A percentile compares a stretch with the other conserved stretches of the same genome.
Conservation (phyloP, 2,888 invertebrate genomes). For the Kryphioiulus occultus region DNA sequence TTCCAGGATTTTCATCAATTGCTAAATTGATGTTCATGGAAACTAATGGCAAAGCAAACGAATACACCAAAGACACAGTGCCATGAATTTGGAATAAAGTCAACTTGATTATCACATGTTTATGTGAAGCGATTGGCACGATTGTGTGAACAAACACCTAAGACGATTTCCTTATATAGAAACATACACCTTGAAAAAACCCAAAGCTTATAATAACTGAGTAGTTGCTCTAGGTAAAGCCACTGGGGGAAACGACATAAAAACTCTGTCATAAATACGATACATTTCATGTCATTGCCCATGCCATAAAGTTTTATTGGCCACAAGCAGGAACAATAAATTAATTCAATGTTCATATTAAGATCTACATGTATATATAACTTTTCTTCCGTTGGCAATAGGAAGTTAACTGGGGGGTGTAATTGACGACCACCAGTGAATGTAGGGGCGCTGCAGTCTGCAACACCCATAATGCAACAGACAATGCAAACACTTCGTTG, state of each 20-base stretch:
- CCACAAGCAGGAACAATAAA: conserved; percentile 18
- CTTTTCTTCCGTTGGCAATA: not conserved
- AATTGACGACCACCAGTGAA: not conserved
- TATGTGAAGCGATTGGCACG: not conserved
- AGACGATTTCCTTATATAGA: not conserved
- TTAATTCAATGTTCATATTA: not conserved
- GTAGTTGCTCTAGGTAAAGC: not conserved
- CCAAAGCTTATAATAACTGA: not conserved
- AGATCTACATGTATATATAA: not conserved
- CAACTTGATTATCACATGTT: too few species aligned
- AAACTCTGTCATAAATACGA: not conserved
- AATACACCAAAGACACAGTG: not conserved
- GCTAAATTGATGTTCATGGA: too few species aligned
- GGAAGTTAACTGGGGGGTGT: not conserved
- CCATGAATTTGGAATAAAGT: not conserved
- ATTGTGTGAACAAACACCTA: not conserved
- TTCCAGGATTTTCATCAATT: too few species aligned
- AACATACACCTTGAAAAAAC: conserved; percentile 1
- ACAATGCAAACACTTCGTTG: too few species aligned
- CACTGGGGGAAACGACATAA: not conserved
- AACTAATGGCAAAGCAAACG: too few species aligned
- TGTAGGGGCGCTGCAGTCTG: too few species aligned
- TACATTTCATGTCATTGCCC: not conserved
- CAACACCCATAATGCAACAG: too few species aligned
- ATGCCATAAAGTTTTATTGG: not conserved